A percentile compares a stretch with the other conserved stretches of the same genome.
Conservation (phyloP, 1,140 invertebrate genomes). For the Halictus rubicundus region DNA sequence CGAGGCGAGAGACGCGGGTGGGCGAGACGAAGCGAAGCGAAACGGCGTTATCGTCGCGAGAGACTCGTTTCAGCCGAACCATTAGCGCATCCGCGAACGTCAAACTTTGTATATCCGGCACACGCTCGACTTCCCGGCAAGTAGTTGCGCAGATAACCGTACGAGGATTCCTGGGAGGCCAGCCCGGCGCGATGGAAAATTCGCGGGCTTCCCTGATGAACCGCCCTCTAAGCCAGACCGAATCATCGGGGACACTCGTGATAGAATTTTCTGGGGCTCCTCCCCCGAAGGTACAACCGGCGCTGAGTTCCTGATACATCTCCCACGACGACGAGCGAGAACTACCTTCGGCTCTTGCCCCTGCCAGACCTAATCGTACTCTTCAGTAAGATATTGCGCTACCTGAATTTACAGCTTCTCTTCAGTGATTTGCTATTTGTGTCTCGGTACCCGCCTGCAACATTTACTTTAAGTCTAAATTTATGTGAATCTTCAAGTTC, state of each 20-base stretch:
- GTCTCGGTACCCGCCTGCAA: no score
- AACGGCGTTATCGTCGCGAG: conserved; percentile 56
- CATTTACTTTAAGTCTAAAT: no score
- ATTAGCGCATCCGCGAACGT: conserved; percentile 62
- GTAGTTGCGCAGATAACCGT: conserved; percentile 38
- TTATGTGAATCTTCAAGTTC: no score
- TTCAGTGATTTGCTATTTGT: no score
- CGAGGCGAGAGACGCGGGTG: no score
- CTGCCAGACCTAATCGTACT: no score
- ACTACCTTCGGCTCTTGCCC: background rate
- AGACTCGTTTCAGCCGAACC: conserved; percentile 58
- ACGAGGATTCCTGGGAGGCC: background rate
- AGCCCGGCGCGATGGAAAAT: background rate
- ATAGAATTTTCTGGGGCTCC: conserved; percentile 1
- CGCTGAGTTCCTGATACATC: background rate
- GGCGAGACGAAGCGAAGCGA: conserved; percentile 23
- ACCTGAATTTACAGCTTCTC: no score
- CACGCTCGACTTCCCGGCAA: conserved; percentile 30
- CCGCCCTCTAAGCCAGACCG: no score
- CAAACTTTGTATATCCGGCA: conserved; percentile 63
- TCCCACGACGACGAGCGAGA: background rate
- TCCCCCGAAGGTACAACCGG: background rate
- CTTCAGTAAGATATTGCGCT: no score
- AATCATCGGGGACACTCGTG: background rate
- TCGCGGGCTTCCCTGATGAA: conserved; percentile 1